Evolutionary conservation across 2,113 vertebrate genomes (phyloP).

Genomic region (Callionymus lyra): DNA sequence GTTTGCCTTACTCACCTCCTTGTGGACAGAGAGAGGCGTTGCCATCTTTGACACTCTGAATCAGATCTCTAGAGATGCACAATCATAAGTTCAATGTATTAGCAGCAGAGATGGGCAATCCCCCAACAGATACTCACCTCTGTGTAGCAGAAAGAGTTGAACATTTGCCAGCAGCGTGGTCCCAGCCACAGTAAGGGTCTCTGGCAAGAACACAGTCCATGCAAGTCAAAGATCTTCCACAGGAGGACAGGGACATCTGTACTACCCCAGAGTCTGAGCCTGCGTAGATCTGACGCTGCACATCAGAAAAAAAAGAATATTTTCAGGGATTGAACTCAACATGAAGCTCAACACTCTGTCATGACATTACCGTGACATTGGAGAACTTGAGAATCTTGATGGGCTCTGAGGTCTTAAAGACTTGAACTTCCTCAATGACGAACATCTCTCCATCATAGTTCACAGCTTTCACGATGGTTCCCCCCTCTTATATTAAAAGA

Average conservation of each 20-base stretch:
- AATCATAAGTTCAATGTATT: neutral
- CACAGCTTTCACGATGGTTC: conserved; percentile 71
- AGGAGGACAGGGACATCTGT: conserved; percentile 64
- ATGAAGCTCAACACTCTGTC: neutral
- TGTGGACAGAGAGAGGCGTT: conserved; percentile 57
- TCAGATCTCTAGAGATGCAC: conserved; percentile 46
- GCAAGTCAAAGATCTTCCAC: conserved; percentile 57
- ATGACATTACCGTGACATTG: conserved; percentile 50
- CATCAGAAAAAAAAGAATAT: neutral
- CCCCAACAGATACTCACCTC: conserved; percentile 4
- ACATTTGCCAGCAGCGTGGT: conserved; percentile 29
- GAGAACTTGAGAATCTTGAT: conserved; percentile 65
- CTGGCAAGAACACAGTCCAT: conserved; percentile 71
- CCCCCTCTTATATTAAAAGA: conserved; percentile 41
- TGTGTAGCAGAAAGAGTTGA: conserved; percentile 22
- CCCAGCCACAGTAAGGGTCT: conserved; percentile 74
- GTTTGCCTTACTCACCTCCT: conserved; percentile 33
- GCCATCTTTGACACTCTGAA: conserved; percentile 64
- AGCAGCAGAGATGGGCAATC: neutral
- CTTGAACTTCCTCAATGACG: conserved; percentile 71
- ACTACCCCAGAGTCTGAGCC: conserved; percentile 57
- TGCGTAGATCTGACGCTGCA: conserved; percentile 60
- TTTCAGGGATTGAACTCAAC: neutral
- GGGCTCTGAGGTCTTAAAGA: conserved; percentile 54
- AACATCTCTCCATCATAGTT: conserved; percentile 63